phyloP scores from a whole-genome alignment of 2,113 vertebrate species.

The Greenwoodochromis staneri region DNA sequence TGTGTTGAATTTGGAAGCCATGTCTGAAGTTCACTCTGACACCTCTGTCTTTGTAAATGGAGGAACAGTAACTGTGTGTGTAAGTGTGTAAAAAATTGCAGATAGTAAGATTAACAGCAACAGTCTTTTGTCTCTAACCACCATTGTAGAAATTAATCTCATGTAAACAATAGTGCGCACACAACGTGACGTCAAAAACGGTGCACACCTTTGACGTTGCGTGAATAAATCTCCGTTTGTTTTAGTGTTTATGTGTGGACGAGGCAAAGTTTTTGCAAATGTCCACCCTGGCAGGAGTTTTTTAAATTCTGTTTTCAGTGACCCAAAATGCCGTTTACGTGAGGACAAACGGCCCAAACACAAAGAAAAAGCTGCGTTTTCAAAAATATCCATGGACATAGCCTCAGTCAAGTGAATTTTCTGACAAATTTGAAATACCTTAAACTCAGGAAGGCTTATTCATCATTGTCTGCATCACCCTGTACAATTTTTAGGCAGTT shows the following conservation, averaged over 20 bases:
- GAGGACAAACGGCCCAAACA: neutral
- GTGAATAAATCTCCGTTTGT: rapidly evolving
- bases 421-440: neutral
- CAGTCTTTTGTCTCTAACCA: neutral
- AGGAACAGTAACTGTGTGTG: rapidly evolving
- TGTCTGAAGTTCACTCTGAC: neutral
- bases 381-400: neutral
- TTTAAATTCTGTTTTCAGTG: neutral
- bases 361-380: neutral
- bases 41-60: neutral
- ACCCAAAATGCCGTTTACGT: rapidly evolving
- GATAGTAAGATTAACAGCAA: neutral
- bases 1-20: rapidly evolving
- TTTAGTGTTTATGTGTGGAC: too few relatives aligned
- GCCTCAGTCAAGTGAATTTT: neutral
- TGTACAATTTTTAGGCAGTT: neutral
- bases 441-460: neutral
- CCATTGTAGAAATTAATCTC: neutral
- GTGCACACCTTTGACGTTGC: neutral
- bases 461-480: neutral
- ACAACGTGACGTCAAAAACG: rapidly evolving
- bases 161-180: rapidly evolving
- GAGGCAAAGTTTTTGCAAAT: neutral
- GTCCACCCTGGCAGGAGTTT: rapidly evolving
- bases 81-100: neutral